These are phyloP conservation scores for Acrocephalus kingi DNA, from an alignment of 2,113 vertebrate genomes.

Conservation along the genomic window DNA sequence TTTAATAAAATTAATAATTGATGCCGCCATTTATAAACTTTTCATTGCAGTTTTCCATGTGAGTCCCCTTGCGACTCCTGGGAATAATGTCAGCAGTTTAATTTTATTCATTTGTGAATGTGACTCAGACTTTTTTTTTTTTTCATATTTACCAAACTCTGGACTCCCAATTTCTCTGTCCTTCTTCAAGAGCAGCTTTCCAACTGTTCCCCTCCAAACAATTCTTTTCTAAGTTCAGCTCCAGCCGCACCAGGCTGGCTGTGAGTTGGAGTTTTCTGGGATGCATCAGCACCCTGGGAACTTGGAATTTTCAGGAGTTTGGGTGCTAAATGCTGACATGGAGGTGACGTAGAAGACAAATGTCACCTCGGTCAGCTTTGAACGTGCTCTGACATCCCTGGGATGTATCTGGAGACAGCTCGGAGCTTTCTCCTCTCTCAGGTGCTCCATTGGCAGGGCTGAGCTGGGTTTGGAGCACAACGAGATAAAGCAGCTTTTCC, in stretches of 20 bases:
- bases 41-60: not conserved
- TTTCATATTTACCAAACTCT: not conserved
- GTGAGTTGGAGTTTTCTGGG: not conserved
- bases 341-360: not conserved
- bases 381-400: accelerated
- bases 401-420: not conserved
- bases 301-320: not conserved
- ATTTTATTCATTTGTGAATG: not conserved
- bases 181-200: not conserved
- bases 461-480: not conserved
- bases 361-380: not conserved
- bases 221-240: not conserved
- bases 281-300: not conserved
- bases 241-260: not conserved
- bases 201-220: not conserved
- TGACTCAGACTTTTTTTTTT: not conserved
- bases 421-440: not conserved
- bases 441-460: not conserved
- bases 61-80: not conserved
- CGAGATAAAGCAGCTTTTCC: not conserved
- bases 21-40: not conserved
- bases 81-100: not conserved
- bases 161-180: not conserved
- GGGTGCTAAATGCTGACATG: not conserved
- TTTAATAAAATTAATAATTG: not conserved